phyloP scores from a whole-genome alignment of 2,113 vertebrate species.

The Craseonycteris thonglongyai region DNA sequence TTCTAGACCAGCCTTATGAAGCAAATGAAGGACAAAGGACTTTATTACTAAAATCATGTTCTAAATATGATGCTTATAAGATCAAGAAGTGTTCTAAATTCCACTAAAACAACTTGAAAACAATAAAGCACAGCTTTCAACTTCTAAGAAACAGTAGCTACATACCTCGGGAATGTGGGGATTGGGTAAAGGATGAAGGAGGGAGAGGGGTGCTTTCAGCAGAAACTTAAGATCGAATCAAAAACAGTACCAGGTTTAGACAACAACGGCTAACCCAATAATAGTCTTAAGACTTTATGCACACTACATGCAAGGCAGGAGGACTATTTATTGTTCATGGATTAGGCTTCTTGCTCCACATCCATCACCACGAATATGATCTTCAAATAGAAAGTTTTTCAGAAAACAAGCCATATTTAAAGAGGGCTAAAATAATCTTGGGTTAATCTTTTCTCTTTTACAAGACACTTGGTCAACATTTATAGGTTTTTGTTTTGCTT shows the following conservation, averaged over 20 bases:
- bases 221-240: slow-evolving; percentile 15
- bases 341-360: not conserved
- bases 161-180: not conserved
- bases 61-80: not conserved
- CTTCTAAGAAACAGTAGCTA: not conserved
- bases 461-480: not conserved
- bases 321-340: not conserved
- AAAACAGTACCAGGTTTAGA: not conserved
- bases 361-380: not conserved
- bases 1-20: not conserved
- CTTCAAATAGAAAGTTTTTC: not conserved
- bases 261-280: not conserved
- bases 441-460: slow-evolving; percentile 17
- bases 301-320: not conserved
- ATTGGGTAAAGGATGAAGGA: not conserved
- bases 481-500: not conserved
- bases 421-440: not conserved
- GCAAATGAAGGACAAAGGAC: not conserved
- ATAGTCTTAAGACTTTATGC: not conserved
- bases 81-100: not conserved
- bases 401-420: not conserved
- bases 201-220: not conserved
- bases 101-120: not conserved
- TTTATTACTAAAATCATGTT: not conserved
- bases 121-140: slow-evolving; percentile 2